A percentile compares a stretch with the other conserved stretches of the same genome.
Evolutionary conservation across 2,888 invertebrate species (phyloP).

Genomic region (Drosophila villosipedis): DNA sequence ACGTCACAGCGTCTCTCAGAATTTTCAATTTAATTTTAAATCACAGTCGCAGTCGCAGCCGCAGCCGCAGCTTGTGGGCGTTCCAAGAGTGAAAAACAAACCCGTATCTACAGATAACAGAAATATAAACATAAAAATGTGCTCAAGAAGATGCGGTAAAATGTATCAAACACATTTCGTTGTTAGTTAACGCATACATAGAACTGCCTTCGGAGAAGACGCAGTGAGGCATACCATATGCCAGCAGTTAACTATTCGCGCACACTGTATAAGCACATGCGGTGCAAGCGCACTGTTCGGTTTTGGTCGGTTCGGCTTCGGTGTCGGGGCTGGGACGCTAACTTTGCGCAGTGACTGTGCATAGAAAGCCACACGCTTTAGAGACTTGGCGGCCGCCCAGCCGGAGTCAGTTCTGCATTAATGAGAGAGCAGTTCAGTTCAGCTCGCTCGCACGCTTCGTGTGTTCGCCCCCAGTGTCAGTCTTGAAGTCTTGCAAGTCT

Average conservation of each 20-base stretch:
- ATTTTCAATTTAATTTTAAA: constrained; percentile 43
- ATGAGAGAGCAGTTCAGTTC: constrained; percentile 83
- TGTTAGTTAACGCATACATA: constrained; percentile 13
- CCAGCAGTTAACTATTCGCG: constrained; percentile 9
- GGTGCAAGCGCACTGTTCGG: constrained; percentile 13
- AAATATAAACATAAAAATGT: constrained; percentile 35
- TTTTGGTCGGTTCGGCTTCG: constrained; percentile 11
- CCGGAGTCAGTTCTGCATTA: constrained; percentile 84
- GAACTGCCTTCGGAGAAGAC: constrained; percentile 33
- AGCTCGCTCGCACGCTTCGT: constrained; percentile 70
- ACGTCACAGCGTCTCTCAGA: constrained; percentile 43
- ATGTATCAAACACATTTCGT: constrained; percentile 25
- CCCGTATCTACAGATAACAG: constrained; percentile 15
- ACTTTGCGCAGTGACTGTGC: constrained; percentile 69
- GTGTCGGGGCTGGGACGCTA: constrained; percentile 43
- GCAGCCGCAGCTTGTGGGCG: constrained; percentile 42
- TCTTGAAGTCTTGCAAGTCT: constrained; percentile 2
- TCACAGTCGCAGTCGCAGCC: constrained; percentile 15
- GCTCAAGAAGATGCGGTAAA: constrained; percentile 27
- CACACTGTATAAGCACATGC: constrained; percentile 30
- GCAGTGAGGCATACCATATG: constrained; percentile 46
- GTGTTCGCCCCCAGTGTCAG: constrained; percentile 68
- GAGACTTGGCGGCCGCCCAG: constrained; percentile 58
- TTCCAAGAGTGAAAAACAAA: constrained; percentile 24
- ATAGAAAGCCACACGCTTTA: constrained; percentile 76